Conservation (phyloP, 2,113 vertebrate species). For the Thunnus maccoyii region DNA sequence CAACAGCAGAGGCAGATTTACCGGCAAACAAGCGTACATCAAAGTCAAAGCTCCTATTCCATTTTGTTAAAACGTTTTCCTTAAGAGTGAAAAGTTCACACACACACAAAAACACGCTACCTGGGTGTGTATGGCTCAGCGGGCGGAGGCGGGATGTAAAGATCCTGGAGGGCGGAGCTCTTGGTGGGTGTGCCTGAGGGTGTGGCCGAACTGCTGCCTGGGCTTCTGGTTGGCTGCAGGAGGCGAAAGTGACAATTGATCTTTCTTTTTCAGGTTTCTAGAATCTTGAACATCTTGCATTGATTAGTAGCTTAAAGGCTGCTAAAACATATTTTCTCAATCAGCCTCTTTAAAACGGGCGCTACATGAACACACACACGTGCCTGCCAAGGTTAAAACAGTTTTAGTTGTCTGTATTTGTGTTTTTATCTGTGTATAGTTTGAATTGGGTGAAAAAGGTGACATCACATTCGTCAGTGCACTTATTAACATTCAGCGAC, state of each 20-base stretch:
- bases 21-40: conserved; percentile 5
- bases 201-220: conserved; percentile 95
- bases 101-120: conserved; percentile 73
- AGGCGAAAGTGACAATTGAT: neutral
- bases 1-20: conserved; percentile 54
- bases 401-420: too few relatives aligned
- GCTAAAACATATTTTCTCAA: neutral
- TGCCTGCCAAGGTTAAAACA: too few relatives aligned
- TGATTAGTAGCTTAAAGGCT: too few relatives aligned
- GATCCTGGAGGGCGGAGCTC: conserved; percentile 96
- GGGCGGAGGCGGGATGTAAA: conserved; percentile 97
- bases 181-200: conserved; percentile 96
- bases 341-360: neutral
- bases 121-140: conserved; percentile 95
- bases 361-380: too few relatives aligned
- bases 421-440: too few relatives aligned
- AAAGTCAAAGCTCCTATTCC: neutral
- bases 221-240: conserved; percentile 94
- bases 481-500: too few relatives aligned
- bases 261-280: too few relatives aligned
- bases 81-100: too few relatives aligned
- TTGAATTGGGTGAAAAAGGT: too few relatives aligned
- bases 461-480: too few relatives aligned
- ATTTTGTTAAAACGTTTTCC: neutral
- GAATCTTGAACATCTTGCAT: too few relatives aligned